Evolutionary conservation across 2,888 invertebrate species (phyloP).

Genomic region (Prosapia bicincta): DNA sequence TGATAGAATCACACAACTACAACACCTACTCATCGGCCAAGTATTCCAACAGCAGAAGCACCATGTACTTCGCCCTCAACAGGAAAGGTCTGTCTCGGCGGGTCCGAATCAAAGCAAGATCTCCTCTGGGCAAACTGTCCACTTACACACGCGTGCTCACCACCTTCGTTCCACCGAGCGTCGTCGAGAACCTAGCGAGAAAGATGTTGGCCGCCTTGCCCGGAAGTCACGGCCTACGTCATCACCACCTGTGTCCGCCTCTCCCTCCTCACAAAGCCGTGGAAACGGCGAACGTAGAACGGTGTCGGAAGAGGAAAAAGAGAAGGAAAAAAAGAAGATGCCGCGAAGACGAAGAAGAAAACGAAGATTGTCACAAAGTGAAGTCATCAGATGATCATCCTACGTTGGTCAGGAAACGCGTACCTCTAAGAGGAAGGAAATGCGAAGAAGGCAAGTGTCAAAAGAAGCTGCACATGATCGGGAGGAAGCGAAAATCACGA

Average conservation of each 20-base stretch:
- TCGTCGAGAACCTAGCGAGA: conserved; percentile 14
- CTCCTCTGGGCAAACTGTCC: conserved; percentile 68
- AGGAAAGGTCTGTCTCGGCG: conserved; percentile 66
- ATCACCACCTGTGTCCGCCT: conserved; percentile 22
- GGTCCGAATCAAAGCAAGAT: conserved; percentile 64
- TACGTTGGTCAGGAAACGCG: conserved; percentile 19
- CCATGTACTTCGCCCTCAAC: conserved; percentile 73
- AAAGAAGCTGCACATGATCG: conserved; percentile 33
- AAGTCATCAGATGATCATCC: conserved; percentile 16
- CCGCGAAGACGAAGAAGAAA: conserved; percentile 43
- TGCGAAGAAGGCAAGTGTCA: conserved; percentile 47
- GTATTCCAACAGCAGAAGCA: conserved; percentile 63
- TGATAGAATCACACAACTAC: conserved; percentile 79
- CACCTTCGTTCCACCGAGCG: conserved; percentile 48
- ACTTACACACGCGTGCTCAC: conserved; percentile 70
- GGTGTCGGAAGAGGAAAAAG: conserved; percentile 44
- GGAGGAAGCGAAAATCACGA: conserved; percentile 45
- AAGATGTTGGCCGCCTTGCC: conserved; percentile 12
- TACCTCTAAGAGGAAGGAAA: conserved; percentile 47
- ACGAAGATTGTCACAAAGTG: conserved; percentile 36
- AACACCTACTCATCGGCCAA: conserved; percentile 78
- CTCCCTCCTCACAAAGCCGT: conserved; percentile 6
- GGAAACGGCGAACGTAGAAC: conserved; percentile 15
- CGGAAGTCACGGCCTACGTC: conserved; percentile 19
- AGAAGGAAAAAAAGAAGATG: conserved; percentile 45